Conservation (phyloP, 2,888 invertebrate genomes). For the Drosophila cyrtoloma region DNA sequence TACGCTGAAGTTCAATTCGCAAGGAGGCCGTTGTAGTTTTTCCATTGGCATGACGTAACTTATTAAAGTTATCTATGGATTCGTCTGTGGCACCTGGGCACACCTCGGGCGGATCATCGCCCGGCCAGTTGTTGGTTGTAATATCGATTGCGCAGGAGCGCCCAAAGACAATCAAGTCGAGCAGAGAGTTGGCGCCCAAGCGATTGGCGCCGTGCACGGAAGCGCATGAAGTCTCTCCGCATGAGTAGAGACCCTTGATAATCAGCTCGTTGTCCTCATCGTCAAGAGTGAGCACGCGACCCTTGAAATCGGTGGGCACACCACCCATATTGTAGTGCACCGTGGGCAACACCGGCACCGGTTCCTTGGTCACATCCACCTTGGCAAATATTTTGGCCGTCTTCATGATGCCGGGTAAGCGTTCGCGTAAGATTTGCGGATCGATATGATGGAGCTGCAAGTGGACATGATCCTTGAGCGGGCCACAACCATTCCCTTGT, state of each 20-base stretch:
- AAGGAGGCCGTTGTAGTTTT: constrained; percentile 91
- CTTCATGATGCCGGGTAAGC: constrained; percentile 97
- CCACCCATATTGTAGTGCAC: constrained; percentile 99
- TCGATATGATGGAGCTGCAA: constrained; percentile 98
- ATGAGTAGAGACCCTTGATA: constrained; percentile 95
- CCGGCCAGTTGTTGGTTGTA: constrained; percentile 92
- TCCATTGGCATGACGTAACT: constrained; percentile 92
- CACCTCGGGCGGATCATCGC: constrained; percentile 91
- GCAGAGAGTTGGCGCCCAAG: constrained; percentile 98
- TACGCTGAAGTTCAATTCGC: constrained; percentile 96
- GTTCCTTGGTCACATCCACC: constrained; percentile 99
- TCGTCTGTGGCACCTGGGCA: constrained; percentile 93
- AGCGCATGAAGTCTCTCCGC: constrained; percentile 96
- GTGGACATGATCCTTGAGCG: constrained; percentile 97
- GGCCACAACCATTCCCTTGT: constrained; percentile 97
- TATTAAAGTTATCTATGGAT: constrained; percentile 96
- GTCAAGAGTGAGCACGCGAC: constrained; percentile 89
- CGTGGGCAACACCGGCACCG: constrained; percentile 99
- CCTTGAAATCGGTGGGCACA: constrained; percentile 97
- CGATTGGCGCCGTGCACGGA: constrained; percentile 99
- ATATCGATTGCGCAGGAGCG: constrained; percentile 97
- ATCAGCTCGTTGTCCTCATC: constrained; percentile 84
- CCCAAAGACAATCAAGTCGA: constrained; percentile 99
- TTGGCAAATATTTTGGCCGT: constrained; percentile 99
- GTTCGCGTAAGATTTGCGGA: constrained; percentile 92